phyloP scores from a whole-genome alignment of 2,113 vertebrate genomes.

The Hemicordylus capensis region DNA sequence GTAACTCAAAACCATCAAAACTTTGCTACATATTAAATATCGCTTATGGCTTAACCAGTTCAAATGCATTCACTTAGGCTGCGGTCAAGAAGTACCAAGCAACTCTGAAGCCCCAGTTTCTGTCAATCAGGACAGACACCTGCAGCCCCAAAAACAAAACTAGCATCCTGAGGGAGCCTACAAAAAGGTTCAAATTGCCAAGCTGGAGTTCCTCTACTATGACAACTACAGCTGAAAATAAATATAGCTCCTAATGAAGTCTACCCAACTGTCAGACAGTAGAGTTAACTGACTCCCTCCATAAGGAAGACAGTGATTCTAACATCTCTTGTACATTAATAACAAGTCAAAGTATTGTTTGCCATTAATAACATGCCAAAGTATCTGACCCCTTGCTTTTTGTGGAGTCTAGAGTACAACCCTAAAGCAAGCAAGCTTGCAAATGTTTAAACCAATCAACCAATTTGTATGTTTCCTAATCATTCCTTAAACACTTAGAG shows the following conservation, averaged over 20 bases:
- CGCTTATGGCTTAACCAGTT: background rate
- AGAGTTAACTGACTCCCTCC: background rate
- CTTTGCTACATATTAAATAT: background rate
- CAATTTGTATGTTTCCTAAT: background rate
- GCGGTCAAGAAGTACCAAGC: background rate
- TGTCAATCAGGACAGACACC: background rate
- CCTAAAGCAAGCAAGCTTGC: background rate
- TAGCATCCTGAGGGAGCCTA: background rate
- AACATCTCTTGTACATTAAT: background rate
- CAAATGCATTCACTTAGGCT: background rate
- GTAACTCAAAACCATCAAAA: constrained; percentile 7
- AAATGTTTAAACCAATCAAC: background rate
- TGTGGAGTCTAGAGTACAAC: background rate
- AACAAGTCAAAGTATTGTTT: background rate
- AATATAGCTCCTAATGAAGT: constrained; percentile 6
- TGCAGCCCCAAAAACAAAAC: background rate
- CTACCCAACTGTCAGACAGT: background rate
- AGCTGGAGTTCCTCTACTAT: constrained; percentile 33
- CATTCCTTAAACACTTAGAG: background rate
- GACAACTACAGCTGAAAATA: background rate
- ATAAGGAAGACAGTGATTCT: background rate
- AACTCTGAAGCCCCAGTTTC: background rate
- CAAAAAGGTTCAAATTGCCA: background rate
- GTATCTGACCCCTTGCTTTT: background rate
- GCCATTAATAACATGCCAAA: background rate